Evolutionary conservation across 2,113 vertebrate genomes (phyloP).

Genomic region (Oreochromis niloticus): DNA sequence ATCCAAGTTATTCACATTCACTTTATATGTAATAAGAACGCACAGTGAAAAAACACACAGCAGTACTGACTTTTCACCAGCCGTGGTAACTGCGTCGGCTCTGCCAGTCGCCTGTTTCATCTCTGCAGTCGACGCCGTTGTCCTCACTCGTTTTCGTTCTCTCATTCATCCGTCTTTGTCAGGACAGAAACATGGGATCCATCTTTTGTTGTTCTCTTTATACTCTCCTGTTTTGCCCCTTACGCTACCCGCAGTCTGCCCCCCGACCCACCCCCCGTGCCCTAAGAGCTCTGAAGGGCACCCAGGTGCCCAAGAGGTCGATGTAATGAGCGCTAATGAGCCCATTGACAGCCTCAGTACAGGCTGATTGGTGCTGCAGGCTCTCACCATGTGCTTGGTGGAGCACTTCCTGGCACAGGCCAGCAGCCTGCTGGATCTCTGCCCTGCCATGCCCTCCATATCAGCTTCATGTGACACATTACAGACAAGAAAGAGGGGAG

Average conservation of each 20-base stretch:
- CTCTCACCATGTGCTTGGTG: slow-evolving; percentile 67
- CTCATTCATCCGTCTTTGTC: background rate
- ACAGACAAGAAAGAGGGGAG: background rate
- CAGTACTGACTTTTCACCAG: background rate
- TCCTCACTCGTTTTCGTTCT: background rate
- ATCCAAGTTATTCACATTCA: background rate
- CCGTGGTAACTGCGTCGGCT: background rate
- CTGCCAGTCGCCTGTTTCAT: background rate
- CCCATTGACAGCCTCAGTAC: slow-evolving; percentile 72
- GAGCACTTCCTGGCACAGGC: slow-evolving; percentile 65
- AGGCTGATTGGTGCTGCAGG: slow-evolving; percentile 72
- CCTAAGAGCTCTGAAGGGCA: slow-evolving; percentile 69
- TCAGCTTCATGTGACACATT: slow-evolving; percentile 7
- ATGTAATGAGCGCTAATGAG: slow-evolving; percentile 76
- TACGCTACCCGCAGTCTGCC: slow-evolving; percentile 1
- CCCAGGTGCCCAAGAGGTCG: slow-evolving; percentile 74
- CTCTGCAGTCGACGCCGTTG: background rate
- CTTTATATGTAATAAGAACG: background rate
- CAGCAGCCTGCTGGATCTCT: slow-evolving; percentile 45
- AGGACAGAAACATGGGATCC: background rate
- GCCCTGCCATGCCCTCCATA: slow-evolving; percentile 43
- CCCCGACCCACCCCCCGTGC: background rate
- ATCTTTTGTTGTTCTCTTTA: slow-evolving; percentile 19
- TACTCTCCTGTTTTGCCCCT: slow-evolving; percentile 10
- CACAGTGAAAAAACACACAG: background rate